phyloP scores from a whole-genome alignment of 2,888 invertebrate genomes.

The Sarcophaga rosellei region DNA sequence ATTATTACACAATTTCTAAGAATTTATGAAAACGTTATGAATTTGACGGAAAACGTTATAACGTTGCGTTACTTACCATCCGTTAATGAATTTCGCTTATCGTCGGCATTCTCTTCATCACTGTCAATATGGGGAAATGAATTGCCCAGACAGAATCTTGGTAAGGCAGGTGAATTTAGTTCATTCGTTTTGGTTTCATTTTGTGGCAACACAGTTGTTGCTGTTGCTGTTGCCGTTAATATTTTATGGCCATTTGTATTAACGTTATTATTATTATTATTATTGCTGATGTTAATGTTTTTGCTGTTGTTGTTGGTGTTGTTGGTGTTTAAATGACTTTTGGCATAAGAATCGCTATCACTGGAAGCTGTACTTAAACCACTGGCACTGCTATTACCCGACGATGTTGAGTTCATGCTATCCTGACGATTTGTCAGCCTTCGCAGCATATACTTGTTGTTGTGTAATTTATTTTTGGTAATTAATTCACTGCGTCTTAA shows the following conservation, averaged over 20 bases:
- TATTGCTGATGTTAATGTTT: slow-evolving; percentile 3
- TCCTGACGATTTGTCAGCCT: slow-evolving; percentile 80
- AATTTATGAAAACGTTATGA: too few species aligned
- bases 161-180: slow-evolving; percentile 78
- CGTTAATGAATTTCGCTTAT: slow-evolving; percentile 77
- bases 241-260: slow-evolving; percentile 29
- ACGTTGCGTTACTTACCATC: slow-evolving; percentile 62
- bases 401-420: slow-evolving; percentile 78
- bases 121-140: slow-evolving; percentile 88
- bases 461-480: slow-evolving; percentile 81
- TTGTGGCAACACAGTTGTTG: slow-evolving; percentile 49
- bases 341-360: slow-evolving; percentile 60
- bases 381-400: slow-evolving; percentile 78
- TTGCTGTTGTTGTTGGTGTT: slow-evolving; percentile 61
- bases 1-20: too few species aligned
- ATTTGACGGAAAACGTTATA: too few species aligned
- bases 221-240: slow-evolving; percentile 36
- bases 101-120: slow-evolving; percentile 84
- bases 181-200: slow-evolving; percentile 64
- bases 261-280: slow-evolving; percentile 13
- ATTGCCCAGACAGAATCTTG: slow-evolving; percentile 86
- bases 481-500: slow-evolving; percentile 81
- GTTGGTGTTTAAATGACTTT: slow-evolving; percentile 62
- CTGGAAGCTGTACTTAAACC: slow-evolving; percentile 78
- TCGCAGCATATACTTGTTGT: slow-evolving; percentile 80